Conservation (phyloP, 2,113 vertebrate genomes). For the Stegastes partitus region DNA sequence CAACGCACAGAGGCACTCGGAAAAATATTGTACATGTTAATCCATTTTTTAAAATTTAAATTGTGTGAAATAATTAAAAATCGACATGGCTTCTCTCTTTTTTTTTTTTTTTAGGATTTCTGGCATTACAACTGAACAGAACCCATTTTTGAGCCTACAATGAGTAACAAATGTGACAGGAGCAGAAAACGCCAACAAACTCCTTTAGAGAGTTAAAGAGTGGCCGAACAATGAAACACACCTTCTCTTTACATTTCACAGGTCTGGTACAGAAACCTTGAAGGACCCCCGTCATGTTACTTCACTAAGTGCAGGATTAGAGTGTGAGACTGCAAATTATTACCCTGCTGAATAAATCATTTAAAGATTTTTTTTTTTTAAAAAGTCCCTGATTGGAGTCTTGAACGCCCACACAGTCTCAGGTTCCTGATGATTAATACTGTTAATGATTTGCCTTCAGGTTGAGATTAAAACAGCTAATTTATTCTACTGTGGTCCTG, state of each 20-base stretch:
- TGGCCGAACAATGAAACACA: background rate
- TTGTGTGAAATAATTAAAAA: no score
- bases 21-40: no score
- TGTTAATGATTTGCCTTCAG: constrained; percentile 65
- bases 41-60: no score
- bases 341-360: constrained; percentile 63
- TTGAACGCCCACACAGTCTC: constrained; percentile 35
- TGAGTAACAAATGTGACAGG: no score
- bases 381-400: constrained; percentile 55
- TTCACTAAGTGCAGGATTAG: constrained; percentile 24
- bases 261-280: background rate
- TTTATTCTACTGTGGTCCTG: constrained; percentile 49
- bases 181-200: no score
- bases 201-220: no score
- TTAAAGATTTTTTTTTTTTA: constrained; percentile 59
- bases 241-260: background rate
- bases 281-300: constrained; percentile 16
- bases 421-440: constrained; percentile 64
- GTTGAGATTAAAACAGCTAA: constrained; percentile 44
- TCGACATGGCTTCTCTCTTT: no score
- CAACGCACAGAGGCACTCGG: no score
- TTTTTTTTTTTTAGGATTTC: no score
- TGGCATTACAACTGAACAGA: no score
- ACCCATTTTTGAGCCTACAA: no score
- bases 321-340: constrained; percentile 47